These are phyloP conservation scores for Daubentonia madagascariensis DNA, from an alignment of 2,113 vertebrate species.

Conservation along the genomic window DNA sequence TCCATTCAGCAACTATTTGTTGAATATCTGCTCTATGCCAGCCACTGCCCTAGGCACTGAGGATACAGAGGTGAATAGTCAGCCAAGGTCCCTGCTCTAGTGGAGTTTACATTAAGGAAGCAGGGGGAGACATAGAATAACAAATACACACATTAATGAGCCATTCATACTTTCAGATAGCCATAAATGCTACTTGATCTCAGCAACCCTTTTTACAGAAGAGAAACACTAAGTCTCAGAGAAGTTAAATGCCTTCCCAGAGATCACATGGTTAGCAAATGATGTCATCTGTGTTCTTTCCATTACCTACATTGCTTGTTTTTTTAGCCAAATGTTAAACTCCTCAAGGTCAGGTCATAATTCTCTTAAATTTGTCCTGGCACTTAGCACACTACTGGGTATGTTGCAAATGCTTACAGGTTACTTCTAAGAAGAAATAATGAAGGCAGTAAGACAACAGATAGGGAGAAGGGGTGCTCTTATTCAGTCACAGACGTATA, in stretches of 20 bases:
- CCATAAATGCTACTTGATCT: background rate
- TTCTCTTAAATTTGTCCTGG: background rate
- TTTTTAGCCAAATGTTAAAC: background rate
- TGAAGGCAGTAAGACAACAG: background rate
- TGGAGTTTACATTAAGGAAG: background rate
- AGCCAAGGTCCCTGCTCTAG: background rate
- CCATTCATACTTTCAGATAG: background rate
- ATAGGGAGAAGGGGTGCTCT: background rate
- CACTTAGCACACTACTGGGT: background rate
- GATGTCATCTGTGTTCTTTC: background rate
- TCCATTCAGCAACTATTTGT: background rate
- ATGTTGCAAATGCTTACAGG: too few relatives aligned
- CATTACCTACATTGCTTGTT: background rate
- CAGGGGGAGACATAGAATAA: background rate
- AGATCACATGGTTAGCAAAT: background rate
- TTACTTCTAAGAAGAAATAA: background rate
- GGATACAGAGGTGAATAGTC: background rate
- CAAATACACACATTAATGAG: background rate
- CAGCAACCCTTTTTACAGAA: background rate
- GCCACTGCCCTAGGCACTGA: background rate
- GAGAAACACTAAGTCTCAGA: background rate
- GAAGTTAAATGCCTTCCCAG: background rate
- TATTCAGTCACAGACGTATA: fast-evolving
- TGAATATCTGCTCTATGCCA: background rate
- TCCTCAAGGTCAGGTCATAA: background rate